Evolutionary conservation across 2,888 invertebrate species (phyloP), one percentile per base, ranked within the genome.

Genomic region (Ectropis crepuscularia): DNA sequence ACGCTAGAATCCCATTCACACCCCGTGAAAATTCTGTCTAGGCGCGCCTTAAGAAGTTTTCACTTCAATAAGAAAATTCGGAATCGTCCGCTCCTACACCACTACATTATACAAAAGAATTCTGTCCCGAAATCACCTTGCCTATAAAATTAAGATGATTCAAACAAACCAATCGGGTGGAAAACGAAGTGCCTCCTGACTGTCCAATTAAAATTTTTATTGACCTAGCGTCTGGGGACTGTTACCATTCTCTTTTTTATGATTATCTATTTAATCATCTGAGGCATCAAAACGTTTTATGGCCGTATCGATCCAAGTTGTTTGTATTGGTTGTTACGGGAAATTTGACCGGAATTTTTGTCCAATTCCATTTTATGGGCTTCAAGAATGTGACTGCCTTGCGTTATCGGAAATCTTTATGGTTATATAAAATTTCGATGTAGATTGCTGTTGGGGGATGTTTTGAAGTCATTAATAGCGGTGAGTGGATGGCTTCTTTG

Each of bases 231-330:
- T 65, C 71, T 73, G 74, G 57, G 50, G 51, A 63, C 67, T 61
- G 72, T 78, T 73, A 76, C 72, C 70, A 74, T 76, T 76, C 75
- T 73, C 79, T 81, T 83, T n/a, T 83, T 85, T 82, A 80, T 79
- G 77, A 82, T 83, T 80, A 81, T 82, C 83, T 83, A 79, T 80
- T 86, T 81, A 76, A 83, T 86, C 82, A 81, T 79, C 70, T 75
- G 77, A 77, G 74, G 74, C 65, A 73, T 80, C 71, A 79, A 76
- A 74, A 72, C 57, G 66, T 78, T 87, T 87, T 83, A 86, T 58
- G 70, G 47, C 49, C 11, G 16, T 61, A 69, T 67, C 57, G 68
- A 69, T 62, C 67, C 16, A 12, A 65, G 54, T 69, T 65, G 55
- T 68, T 71, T 65, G 67, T 71, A 67, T 68, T 65, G 66, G 53